Evolutionary conservation across 2,797 vertebrate species (phyloP).

Genomic region (Typhlichthys subterraneus): DNA sequence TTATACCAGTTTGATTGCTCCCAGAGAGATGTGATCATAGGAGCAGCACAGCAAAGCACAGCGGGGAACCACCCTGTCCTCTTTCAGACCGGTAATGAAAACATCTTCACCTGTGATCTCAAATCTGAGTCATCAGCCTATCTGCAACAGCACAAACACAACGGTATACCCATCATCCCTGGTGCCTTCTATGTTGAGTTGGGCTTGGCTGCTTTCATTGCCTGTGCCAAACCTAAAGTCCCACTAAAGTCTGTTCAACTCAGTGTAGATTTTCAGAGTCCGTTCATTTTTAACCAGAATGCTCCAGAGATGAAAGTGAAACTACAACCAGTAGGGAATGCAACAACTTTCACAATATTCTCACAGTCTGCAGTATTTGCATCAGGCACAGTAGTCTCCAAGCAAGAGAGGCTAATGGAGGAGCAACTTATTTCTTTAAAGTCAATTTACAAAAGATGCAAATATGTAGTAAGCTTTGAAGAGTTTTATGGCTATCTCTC

Average conservation of each 20-base stretch:
- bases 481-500: slow-evolving; percentile 77
- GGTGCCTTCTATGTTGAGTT: slow-evolving; percentile 84
- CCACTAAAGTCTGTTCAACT: slow-evolving; percentile 77
- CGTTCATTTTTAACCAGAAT: slow-evolving; percentile 73
- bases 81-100: slow-evolving; percentile 56
- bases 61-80: slow-evolving; percentile 73
- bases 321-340: slow-evolving; percentile 55
- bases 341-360: slow-evolving; percentile 70
- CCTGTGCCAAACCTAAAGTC: slow-evolving; percentile 72
- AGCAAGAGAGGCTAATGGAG: slow-evolving; percentile 57
- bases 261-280: slow-evolving; percentile 78
- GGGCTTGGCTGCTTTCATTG: slow-evolving; percentile 79
- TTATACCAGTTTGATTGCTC: slow-evolving; percentile 83
- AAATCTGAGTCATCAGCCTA: slow-evolving; percentile 66
- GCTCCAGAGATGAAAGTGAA: slow-evolving; percentile 75
- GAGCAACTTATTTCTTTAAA: slow-evolving; percentile 73
- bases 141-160: slow-evolving; percentile 83
- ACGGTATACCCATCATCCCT: slow-evolving; percentile 78
- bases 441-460: slow-evolving; percentile 78
- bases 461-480: slow-evolving; percentile 62
- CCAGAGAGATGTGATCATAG: slow-evolving; percentile 60
- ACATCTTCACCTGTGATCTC: slow-evolving; percentile 75
- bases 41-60: slow-evolving; percentile 61
- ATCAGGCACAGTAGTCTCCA: slow-evolving; percentile 72
- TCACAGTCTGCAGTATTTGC: slow-evolving; percentile 76